Evolutionary conservation across 2,113 vertebrate species (phyloP), one percentile per base, ranked within the genome.

Genomic region (Tupaia chinensis): DNA sequence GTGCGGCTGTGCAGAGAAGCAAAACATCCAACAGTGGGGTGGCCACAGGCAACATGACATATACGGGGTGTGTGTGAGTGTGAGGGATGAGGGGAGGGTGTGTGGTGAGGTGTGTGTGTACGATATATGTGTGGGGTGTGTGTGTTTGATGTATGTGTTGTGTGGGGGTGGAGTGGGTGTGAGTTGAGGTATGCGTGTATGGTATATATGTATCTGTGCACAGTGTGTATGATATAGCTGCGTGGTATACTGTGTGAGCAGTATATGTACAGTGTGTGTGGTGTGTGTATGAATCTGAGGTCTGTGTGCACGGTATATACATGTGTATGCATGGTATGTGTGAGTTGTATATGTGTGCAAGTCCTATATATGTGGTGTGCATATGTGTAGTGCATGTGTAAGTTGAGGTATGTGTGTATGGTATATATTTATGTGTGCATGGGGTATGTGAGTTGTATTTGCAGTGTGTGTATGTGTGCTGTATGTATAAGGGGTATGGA

Each of bases 1-100:
- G 32, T 27, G 19, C 53, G 72, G 63, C 63, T 15, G 23, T 63
- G 77, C 56, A 32, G 73, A 93, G 87, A 87, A 12, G 44, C 20
- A 16, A n/a, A 4, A 66, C 9, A 34, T 44, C 74, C 13, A 3
- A 7, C 10, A 9, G 13, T 0, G 0, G 53, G 19, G 27, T 7
- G 2, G n/a, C 0, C 2, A 60, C 20, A 19, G 12, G 44, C 44
- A 44, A 44, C 44, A 44, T 44, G 44, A 44, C 44, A 44, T 44
- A 44, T 44, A 44, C 44, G 44, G 44, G 15, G n/a, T 72, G n/a
- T 72, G 15, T 19, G 69, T n/a, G 29, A n/a, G 4, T 70, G 69
- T 68, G 65, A 25, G 65, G 23, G 23, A 23, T 25, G 23, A 25
- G 23, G 29, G 68, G n/a, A 11, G 23, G 9, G 8, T 70, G 70